Conservation (phyloP, 2,888 invertebrate genomes). For the Geophilus truncorum region DNA sequence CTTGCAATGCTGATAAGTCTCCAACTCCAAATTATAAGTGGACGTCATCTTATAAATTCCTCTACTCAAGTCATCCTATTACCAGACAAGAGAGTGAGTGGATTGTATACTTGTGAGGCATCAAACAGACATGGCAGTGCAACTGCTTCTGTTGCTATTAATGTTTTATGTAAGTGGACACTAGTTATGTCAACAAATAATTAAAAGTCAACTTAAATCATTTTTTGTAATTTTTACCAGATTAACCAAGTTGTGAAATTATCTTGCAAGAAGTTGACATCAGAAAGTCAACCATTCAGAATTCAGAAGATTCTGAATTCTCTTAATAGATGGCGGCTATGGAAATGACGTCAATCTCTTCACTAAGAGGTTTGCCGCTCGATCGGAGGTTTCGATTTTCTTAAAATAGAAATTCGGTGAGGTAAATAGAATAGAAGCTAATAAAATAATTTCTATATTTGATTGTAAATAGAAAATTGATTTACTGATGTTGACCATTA, state of each 20-base stretch:
- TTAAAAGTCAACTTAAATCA: background rate
- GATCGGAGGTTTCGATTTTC: too few relatives aligned
- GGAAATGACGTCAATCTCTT: too few relatives aligned
- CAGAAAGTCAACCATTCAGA: too few relatives aligned
- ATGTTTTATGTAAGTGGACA: conserved; percentile 73
- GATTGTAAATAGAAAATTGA: too few relatives aligned
- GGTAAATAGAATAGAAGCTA: too few relatives aligned
- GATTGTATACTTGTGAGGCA: conserved; percentile 65
- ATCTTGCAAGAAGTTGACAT: background rate
- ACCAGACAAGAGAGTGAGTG: conserved; percentile 65
- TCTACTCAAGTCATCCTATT: conserved; percentile 63
- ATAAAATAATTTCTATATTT: too few relatives aligned
- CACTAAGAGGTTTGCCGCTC: too few relatives aligned
- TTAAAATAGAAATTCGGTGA: too few relatives aligned
- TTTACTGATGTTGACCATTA: too few relatives aligned
- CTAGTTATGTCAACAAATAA: background rate
- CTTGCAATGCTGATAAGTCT: conserved; percentile 41
- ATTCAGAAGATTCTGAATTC: too few relatives aligned
- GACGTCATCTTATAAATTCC: conserved; percentile 53
- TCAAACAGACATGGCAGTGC: conserved; percentile 68
- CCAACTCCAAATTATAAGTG: conserved; percentile 64
- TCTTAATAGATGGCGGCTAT: too few relatives aligned
- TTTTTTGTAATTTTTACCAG: background rate
- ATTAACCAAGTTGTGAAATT: background rate
- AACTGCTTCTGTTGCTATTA: conserved; percentile 63